Percentiles rank a stretch among this genome's conserved stretches.
Evolutionary conservation across 2,113 vertebrate species (phyloP).

Genomic region (Urocolius indicus): DNA sequence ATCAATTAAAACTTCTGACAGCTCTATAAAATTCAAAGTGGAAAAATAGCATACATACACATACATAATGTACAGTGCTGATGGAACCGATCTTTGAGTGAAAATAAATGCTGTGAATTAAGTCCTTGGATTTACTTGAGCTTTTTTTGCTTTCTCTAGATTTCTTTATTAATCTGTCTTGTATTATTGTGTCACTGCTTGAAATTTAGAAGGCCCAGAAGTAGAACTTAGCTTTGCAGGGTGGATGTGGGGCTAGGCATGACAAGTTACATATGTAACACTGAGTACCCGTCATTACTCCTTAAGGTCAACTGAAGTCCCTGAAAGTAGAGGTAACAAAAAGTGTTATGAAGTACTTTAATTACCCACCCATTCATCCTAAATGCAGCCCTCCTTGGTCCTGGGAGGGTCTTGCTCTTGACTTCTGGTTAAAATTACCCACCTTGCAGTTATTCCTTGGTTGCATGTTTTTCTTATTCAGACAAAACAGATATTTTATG

Average conservation of each 20-base stretch:
- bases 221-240: not conserved
- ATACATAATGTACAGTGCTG: not conserved
- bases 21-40: not conserved
- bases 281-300: not conserved
- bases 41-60: not conserved
- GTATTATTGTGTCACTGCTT: not conserved
- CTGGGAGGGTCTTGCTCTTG: not conserved
- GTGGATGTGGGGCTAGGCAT: not conserved
- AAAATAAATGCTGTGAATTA: not conserved
- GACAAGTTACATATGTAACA: accelerated
- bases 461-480: not conserved
- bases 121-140: not conserved
- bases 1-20: not conserved
- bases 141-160: not conserved
- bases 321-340: not conserved
- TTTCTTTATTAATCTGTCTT: not conserved
- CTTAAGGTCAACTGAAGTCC: not conserved
- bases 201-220: not conserved
- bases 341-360: not conserved
- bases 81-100: not conserved
- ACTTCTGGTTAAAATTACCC: not conserved
- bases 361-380: not conserved
- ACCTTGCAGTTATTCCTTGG: not conserved
- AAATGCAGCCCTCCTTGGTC: not conserved
- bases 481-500: not conserved